Percentiles rank a stretch among this genome's conserved stretches.
phyloP scores from a whole-genome alignment of 2,888 invertebrate species.

The Eupeodes latifasciatus region DNA sequence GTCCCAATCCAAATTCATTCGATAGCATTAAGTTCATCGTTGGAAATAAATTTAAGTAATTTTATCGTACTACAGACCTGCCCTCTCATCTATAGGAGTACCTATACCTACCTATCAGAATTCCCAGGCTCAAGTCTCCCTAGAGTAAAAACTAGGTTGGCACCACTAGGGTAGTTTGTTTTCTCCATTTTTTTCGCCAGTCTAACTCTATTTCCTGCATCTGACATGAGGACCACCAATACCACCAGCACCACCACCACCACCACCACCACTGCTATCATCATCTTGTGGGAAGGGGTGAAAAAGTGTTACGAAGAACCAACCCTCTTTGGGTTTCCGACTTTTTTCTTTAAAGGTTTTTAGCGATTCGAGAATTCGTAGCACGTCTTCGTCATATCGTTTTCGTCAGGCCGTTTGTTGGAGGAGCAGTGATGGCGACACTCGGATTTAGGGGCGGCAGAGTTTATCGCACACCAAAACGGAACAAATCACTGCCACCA shows the following conservation, averaged over 20 bases:
- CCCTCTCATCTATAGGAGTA: background rate
- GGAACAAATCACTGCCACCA: conserved; percentile 75
- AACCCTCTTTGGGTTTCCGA: background rate
- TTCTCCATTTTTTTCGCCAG: conserved; percentile 9
- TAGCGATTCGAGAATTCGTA: conserved; percentile 57
- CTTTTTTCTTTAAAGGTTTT: conserved; percentile 18
- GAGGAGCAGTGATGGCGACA: conserved; percentile 39
- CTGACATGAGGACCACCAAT: conserved; percentile 56
- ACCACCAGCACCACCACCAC: background rate
- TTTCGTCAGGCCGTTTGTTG: conserved; percentile 57
- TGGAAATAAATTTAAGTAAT: conserved; percentile 76
- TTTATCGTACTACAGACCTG: conserved; percentile 66
- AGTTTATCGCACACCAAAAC: conserved; percentile 71
- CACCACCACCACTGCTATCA: background rate
- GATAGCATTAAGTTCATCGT: conserved; percentile 75
- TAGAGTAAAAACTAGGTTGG: conserved; percentile 55
- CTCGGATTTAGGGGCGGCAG: conserved; percentile 61
- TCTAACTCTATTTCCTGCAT: conserved; percentile 65
- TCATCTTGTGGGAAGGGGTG: conserved; percentile 16
- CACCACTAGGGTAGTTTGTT: conserved; percentile 26
- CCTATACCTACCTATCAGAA: background rate
- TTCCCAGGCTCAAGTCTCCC: conserved; percentile 32
- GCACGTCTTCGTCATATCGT: conserved; percentile 70
- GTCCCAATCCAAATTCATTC: conserved; percentile 68
- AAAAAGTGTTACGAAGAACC: conserved; percentile 48